Base-by-base conservation (phyloP, 2,797 vertebrate species). In the Hirundo rustica region DNA sequence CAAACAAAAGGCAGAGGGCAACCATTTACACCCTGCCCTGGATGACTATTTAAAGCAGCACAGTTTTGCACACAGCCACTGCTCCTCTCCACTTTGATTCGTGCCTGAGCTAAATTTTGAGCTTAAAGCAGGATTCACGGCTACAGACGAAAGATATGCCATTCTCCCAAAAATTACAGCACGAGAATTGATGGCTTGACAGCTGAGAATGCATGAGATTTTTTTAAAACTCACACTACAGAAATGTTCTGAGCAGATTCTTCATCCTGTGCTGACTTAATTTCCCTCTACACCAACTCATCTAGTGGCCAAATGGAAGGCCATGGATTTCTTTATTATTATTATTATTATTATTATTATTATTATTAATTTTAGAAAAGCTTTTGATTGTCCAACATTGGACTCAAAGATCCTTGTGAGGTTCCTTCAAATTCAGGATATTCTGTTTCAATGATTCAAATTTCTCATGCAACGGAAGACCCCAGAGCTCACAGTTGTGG, bases 161-260 rank as follows among this genome's bases (percentile, higher is more conserved):
- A 3, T 44, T 64, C 75, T 88, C 50, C 75, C n/a, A 8, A 51
- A 82, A 92, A 75, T 27, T 36, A 54, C 42, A 77, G 70, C 45
- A 13, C 14, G 53, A 29, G 40, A 68, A 65, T 4, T 61, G 76
- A 93, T 71, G 58, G 70, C 12, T 77, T 92, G 93, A 89, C 93
- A 93, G 82, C 72, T 93, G 26, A 45, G 51, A 82, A 89, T 32
- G 64, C 18, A 88, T 42, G 70, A 45, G 32, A 53, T 34, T 91
- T 84, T 42, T 21, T 1, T 60, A 88, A 88, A 80, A 65, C 10
- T 77, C 82, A 54, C 68, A 36, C 29, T 20, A n/a, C 78, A 85
- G 61, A 71, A 93, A 76, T 12, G 34, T 80, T 88, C 90, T 47
- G 16, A 72, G 68, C 40, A 65, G 58, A 78, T 67, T 64, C 26